Evolutionary conservation across 2,888 invertebrate genomes (phyloP).

Genomic region (Zonitis immaculata): DNA sequence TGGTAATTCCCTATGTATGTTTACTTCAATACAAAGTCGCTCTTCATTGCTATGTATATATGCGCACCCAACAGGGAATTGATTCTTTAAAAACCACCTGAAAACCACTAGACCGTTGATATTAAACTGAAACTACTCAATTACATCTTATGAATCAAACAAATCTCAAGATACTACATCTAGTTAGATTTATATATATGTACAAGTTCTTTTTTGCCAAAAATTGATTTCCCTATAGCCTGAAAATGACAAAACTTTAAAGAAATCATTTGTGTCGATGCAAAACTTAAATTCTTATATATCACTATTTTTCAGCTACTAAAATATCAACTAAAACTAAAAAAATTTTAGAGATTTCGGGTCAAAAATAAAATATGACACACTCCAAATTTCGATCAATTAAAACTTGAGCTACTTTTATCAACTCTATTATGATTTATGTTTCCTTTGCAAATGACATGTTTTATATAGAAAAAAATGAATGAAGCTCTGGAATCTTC

Average conservation of each 20-base stretch:
- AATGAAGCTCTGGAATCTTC: too few relatives aligned
- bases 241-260: neutral
- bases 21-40: slow-evolving; percentile 34
- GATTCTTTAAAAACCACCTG: slow-evolving; percentile 33
- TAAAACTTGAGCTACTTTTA: too few relatives aligned
- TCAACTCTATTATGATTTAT: too few relatives aligned
- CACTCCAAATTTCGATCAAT: too few relatives aligned
- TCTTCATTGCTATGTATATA: slow-evolving; percentile 35
- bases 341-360: too few relatives aligned
- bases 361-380: too few relatives aligned
- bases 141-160: neutral
- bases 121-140: slow-evolving; percentile 1
- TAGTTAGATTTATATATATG: neutral
- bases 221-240: neutral
- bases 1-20: slow-evolving; percentile 33
- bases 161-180: neutral
- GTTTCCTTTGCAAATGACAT: too few relatives aligned
- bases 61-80: slow-evolving; percentile 31
- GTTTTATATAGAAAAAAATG: too few relatives aligned
- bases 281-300: neutral
- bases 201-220: neutral
- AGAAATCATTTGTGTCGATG: neutral
- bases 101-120: slow-evolving; percentile 17
- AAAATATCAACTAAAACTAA: too few relatives aligned
- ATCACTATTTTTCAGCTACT: too few relatives aligned